Base-by-base conservation (phyloP, 2,888 invertebrate genomes). In the Mellilla xanthometata region DNA sequence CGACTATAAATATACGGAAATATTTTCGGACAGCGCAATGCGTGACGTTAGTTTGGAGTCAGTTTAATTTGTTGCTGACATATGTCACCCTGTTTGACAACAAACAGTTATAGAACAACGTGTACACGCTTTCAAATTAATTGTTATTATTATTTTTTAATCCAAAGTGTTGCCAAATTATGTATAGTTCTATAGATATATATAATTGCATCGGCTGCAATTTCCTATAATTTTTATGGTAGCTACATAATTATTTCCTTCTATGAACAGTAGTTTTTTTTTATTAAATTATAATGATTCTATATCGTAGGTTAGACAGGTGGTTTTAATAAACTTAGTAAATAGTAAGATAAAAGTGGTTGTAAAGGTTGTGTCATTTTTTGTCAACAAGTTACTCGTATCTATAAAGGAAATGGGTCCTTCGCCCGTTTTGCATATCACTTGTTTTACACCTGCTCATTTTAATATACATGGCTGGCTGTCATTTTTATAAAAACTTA, bases 1-100 rank as follows among this genome's bases (percentile, higher is more conserved):
- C 76, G 68, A 80, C 81, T 85, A 82, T 78, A 80, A 81, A 84
- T 83, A 87, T 83, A 87, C 86, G 85, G 87, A 86, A 86, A 86
- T 79, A 86, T 86, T 84, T 83, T 80, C 68, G 76, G 73, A 63
- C 70, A 67, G 57, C 65, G 62, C 73, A 49, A 45, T 45, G 42
- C 62, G 66, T 67, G 72, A 65, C 62, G 69, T 57, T 71, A 66
- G 68, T 74, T 68, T 69, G 60, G 62, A 67, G 70, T 70, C 68
- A 60, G 62, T 62, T 71, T 79, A 63, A 72, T 73, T 75, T 73
- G 65, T 54, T 63, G 62, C 63, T 60, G 53, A 56, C 60, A 56
- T 56, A 53, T 61, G 51, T 62, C 53, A 51, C 30, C 22, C 24
- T 38, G 47, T 48, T 48, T 42, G 48, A 39, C 51, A 52, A 53